These are phyloP conservation scores for Lagopus leucura DNA, from an alignment of 2,113 vertebrate species.

Conservation along the genomic window DNA sequence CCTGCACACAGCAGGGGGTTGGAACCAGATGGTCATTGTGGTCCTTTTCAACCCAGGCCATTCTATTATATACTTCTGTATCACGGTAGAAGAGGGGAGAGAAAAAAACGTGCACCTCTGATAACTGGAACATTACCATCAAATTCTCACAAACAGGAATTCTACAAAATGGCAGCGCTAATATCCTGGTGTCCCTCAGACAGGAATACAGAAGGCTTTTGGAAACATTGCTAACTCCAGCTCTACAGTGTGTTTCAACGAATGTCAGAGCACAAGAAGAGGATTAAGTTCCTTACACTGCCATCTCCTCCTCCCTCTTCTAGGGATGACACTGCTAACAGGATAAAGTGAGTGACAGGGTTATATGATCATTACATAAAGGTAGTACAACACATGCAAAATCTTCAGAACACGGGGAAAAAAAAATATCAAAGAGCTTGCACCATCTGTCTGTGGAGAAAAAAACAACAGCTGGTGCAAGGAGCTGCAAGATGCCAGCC, in stretches of 20 bases:
- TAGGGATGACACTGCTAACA: conserved; percentile 51
- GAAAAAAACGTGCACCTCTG: neutral
- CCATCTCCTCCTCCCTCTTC: neutral
- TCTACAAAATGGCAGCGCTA: neutral
- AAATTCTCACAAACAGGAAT: neutral
- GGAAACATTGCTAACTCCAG: neutral
- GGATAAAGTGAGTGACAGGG: conserved; percentile 56
- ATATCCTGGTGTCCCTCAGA: neutral
- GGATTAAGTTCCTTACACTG: conserved; percentile 25
- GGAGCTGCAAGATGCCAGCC: conserved; percentile 91
- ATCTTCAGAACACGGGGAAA: conserved; percentile 52
- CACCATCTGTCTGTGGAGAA: conserved; percentile 90
- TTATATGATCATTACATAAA: conserved; percentile 65
- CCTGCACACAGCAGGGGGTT: too few relatives aligned
- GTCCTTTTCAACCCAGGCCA: too few relatives aligned
- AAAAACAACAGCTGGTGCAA: conserved; percentile 89
- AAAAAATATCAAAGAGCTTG: conserved; percentile 80
- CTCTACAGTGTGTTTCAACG: conserved; percentile 16
- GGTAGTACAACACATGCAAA: conserved; percentile 67
- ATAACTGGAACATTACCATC: neutral
- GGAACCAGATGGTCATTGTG: too few relatives aligned
- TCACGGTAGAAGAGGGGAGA: neutral
- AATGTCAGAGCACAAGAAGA: conserved; percentile 31
- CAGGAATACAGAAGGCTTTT: neutral
- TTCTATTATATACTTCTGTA: neutral